Evolutionary conservation across 35 echinoderm and acorn worm genomes (phyloP), one percentile per base, ranked within the genome.

Genomic region (Heliocidaris tuberculata): DNA sequence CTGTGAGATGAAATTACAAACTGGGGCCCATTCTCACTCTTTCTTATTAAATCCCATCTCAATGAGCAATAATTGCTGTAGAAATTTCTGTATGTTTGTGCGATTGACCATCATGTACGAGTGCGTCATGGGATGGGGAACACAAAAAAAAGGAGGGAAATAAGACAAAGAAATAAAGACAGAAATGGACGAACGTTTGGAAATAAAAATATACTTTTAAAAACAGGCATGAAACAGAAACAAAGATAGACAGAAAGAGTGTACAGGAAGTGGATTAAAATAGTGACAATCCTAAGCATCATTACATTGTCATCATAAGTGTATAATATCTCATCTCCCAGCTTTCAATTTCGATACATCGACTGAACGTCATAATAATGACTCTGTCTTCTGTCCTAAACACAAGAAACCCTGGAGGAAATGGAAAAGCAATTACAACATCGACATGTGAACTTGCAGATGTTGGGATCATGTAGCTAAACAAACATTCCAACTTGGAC

Each of bases 351-450:
- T 78, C 65, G 27, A 78, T 78, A 78, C 27, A n/a, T n/a, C 1
- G 65, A 78, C 21, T 78, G 65, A 78, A 78, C 7, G 7, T n/a
- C 17, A 78, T 4, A 19, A n/a, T 78, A n/a, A 78, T n/a, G n/a
- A n/a, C n/a, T n/a, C n/a, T n/a, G n/a, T n/a, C n/a, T n/a, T n/a
- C n/a, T n/a, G n/a, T n/a, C n/a, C n/a, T n/a, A n/a, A n/a, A n/a
- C 21, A 21, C 65, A 42, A 2, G 27, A 78, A 78, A 78, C 65
- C 65, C 65, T 78, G 65, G 65, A 78, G 65, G 27, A 78, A 78
- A 78, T 78, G 65, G 65, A n/a, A 78, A 78, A 78, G 65, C 65
- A 78, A 78, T 78, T 78, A 78, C 65, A 78, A 78, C 65, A 19
- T 56, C 15, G 15, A 56, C 0, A 56, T 56, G 52, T 78, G 65